Evolutionary conservation across 2,797 vertebrate genomes (phyloP), one percentile per base, ranked within the genome.

Genomic region (Hypotaenidia okinawae): DNA sequence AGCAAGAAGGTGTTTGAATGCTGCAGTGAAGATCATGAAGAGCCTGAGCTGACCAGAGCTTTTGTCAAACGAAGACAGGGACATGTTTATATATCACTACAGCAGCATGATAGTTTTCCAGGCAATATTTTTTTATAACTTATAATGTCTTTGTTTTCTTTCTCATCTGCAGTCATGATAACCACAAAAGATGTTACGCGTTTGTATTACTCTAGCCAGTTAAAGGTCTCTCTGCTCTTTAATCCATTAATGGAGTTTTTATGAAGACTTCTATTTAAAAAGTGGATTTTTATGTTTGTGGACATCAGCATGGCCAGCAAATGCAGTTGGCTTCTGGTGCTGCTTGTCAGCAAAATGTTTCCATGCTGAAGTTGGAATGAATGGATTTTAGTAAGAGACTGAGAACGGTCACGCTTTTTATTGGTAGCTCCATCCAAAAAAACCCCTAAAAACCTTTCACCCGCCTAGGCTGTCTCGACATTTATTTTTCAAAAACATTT

Each of bases 321-420:
- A 61, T 35, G 49, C 54, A 59, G 0, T 45, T 92, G 59, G 32
- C 30, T 82, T 78, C 64, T 75, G 37, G 12, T 58, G 57, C 28
- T 88, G 13, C 13, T 96, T 90, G 35, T 83, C 79, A 66, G 37
- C 39, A 35, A n/a, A 87, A 70, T 33, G n/a, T 82, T 91, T 79
- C 47, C 21, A 7, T 75, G 82, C 87, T 27, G 4, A 16, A 49
- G 52, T 13, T 67, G 54, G 55, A 45, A 33, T 69, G 27, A 52
- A 6, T 81, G 87, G 61, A 30, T 88, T 89, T 83, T 61, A 68
- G 75, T 21, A 57, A 14, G 45, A 93, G 54, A 2, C 45, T 43
- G 52, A 43, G 47, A 88, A 59, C 67, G 55, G 24, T 51, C 83
- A 61, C 25, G 8, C 45, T 83, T 82, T 76, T 78, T 1, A 1